These are phyloP conservation scores for Chaetops frenatus DNA, from an alignment of 2,113 vertebrate species.

Conservation along the genomic window DNA sequence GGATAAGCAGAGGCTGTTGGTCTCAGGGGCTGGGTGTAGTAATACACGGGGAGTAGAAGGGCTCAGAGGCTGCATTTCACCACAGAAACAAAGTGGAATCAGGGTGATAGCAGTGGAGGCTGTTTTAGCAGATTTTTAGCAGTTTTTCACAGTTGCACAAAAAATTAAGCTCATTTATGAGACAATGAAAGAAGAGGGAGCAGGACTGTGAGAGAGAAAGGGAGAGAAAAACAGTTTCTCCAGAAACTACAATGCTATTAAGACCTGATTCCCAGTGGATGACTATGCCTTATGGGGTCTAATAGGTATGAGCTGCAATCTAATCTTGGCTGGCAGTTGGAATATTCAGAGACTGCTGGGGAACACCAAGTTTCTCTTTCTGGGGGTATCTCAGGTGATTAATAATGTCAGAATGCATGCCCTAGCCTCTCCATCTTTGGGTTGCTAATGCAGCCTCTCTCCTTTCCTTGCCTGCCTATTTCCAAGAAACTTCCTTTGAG, in stretches of 20 bases:
- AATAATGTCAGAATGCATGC: constrained; percentile 25
- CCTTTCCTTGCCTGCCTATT: background rate
- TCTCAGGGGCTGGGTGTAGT: background rate
- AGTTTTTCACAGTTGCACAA: background rate
- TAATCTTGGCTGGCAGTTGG: background rate
- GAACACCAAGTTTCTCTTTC: constrained; percentile 27
- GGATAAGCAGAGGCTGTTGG: background rate
- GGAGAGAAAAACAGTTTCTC: background rate
- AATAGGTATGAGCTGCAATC: background rate
- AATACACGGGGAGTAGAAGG: background rate
- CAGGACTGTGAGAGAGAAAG: background rate
- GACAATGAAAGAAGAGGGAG: background rate
- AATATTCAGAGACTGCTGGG: constrained; percentile 4
- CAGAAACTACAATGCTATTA: background rate
- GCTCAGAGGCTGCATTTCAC: background rate
- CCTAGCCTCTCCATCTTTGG: background rate
- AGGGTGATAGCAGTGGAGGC: background rate
- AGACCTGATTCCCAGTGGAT: background rate
- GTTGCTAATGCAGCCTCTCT: background rate
- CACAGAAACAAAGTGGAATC: background rate
- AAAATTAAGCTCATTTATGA: background rate
- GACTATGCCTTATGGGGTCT: background rate
- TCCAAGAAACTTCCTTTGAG: constrained; percentile 8
- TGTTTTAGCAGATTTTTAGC: background rate
- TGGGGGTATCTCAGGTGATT: background rate